Base-by-base conservation (phyloP, 2,888 invertebrate genomes). In the Pherbina coryleti region DNA sequence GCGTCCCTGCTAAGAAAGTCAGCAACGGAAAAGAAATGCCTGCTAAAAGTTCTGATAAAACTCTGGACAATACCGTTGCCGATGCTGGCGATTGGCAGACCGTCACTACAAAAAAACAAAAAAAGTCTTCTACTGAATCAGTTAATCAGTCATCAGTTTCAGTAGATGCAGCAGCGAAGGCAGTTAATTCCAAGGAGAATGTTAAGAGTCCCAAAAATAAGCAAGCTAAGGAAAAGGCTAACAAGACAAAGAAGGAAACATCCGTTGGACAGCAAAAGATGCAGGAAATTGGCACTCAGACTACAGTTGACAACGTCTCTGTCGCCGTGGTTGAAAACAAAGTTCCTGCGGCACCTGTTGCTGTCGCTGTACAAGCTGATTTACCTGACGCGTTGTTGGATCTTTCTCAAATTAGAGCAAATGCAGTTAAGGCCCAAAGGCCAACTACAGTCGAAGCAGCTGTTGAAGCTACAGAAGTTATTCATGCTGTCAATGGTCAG, bases 71-170 rank as follows among this genome's bases (percentile, higher is more conserved):
- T 22, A n/a, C n/a, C 8, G n/a, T n/a, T 8, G 22, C 11, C n/a
- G 69, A 69, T 49, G 69, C n/a, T n/a, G 51, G 69, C 17, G 69
- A 51, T 5, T 69, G 69, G 69, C 49, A 49, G 5, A 69, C 69
- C 5, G 69, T 69, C 11, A 14, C 14, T 7, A 49, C 69, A 9
- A 69, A 69, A 25, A 69, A 69, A 51, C 69, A 69, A 17, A 69
- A 69, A 28, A 69, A 69, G 22, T 19, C 69, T 0, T 5, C 67
- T 22, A 69, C n/a, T 22, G 69, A 69, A 49, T 44, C 49, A 22
- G 25, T 69, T 22, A 69, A 49, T 1, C 69, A 69, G 22, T 44
- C 69, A 22, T 44, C 49, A 9, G 69, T 49, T 3, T 49, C 22
- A 22, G 69, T 49, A 11, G 49, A 44, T 14, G 49, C 51, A 11